Conservation (phyloP, 2,888 invertebrate genomes). For the Campopleginae sp. region DNA sequence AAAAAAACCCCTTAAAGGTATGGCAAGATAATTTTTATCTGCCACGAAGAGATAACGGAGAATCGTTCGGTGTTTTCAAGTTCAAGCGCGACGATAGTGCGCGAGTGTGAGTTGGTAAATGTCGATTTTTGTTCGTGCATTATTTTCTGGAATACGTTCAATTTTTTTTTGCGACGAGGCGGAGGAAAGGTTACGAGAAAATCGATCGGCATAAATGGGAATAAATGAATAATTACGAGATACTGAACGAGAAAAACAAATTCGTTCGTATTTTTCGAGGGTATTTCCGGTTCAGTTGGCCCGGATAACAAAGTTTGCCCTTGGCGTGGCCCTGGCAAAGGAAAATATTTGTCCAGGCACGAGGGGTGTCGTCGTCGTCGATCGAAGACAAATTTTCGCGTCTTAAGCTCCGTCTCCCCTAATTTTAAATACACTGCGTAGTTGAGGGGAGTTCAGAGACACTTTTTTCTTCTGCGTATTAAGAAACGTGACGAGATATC, state of each 20-base stretch:
- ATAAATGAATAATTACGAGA: background rate
- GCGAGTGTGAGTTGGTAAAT: background rate
- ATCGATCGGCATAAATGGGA: background rate
- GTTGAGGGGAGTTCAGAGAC: slow-evolving; percentile 6
- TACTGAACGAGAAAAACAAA: background rate
- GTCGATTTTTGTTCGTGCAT: background rate
- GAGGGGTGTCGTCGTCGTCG: slow-evolving; percentile 10
- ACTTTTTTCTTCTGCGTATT: slow-evolving; percentile 37
- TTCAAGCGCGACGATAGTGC: background rate
- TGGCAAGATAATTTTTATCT: slow-evolving; percentile 27
- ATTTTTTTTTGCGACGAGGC: background rate
- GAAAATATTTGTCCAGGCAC: slow-evolving; percentile 58
- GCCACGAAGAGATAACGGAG: background rate
- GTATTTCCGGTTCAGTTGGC: background rate
- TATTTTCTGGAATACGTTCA: background rate
- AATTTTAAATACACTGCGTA: slow-evolving; percentile 1
- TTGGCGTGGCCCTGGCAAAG: background rate
- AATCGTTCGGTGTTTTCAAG: slow-evolving; percentile 6
- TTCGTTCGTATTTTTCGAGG: slow-evolving; percentile 2
- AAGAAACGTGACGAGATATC: slow-evolving; percentile 6
- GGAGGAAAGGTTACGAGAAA: background rate
- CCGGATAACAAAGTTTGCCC: slow-evolving; percentile 6
- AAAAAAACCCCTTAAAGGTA: slow-evolving; percentile 17
- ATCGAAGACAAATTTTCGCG: slow-evolving; percentile 60
- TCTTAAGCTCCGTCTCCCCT: slow-evolving; percentile 30